Conservation (phyloP, 2,888 invertebrate genomes). For the Invenusta paracnida region DNA sequence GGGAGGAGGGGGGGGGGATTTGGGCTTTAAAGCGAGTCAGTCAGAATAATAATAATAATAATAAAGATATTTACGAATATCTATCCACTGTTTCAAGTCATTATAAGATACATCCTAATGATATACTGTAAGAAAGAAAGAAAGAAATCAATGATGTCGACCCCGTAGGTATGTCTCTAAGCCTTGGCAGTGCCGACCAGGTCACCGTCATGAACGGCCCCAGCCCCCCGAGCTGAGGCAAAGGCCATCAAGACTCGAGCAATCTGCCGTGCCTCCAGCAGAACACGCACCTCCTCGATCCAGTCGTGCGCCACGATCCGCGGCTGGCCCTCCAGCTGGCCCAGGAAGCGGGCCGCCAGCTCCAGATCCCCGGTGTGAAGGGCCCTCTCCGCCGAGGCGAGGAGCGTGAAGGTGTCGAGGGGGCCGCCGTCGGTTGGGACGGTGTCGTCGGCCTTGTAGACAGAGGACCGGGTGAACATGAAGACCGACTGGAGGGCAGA, state of each 20-base stretch:
- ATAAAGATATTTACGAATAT: no score
- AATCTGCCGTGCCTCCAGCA: constrained; percentile 82
- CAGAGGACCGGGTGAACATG: constrained; percentile 61
- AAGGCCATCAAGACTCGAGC: constrained; percentile 82
- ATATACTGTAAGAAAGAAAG: no score
- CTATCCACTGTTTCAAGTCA: no score
- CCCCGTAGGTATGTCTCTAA: no score
- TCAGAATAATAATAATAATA: no score
- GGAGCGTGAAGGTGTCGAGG: constrained; percentile 79
- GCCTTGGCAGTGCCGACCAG: no score
- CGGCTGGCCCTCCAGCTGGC: constrained; percentile 80
- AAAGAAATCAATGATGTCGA: no score
- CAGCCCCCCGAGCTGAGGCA: constrained; percentile 68
- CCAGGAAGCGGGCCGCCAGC: constrained; percentile 76
- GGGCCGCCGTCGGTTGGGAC: constrained; percentile 49
- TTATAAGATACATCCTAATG: no score
- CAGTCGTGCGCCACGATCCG: constrained; percentile 76
- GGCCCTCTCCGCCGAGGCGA: constrained; percentile 78
- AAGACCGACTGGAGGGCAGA: constrained; percentile 85
- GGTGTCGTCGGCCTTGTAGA: constrained; percentile 62
- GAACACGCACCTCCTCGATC: constrained; percentile 75
- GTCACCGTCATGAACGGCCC: not conserved
- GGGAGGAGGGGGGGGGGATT: no score
- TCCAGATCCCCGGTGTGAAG: constrained; percentile 80
- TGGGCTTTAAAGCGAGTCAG: no score